Evolutionary conservation across 2,888 invertebrate genomes (phyloP), one percentile per base, ranked within the genome.

Genomic region (Xestia rhomboidea): DNA sequence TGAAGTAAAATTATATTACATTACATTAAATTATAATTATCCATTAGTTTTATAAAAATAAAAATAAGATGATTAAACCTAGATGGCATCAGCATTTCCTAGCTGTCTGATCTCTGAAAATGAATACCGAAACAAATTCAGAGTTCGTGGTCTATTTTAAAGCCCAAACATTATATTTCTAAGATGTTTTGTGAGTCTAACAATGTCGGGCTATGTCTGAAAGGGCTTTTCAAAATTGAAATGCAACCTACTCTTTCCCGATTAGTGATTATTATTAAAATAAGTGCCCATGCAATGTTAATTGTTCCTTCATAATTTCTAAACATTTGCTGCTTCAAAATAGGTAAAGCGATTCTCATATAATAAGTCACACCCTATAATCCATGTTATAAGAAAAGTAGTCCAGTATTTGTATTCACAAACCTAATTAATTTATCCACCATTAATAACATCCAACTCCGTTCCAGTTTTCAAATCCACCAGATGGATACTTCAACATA

Each of bases 401-500:
- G 21, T 21, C 10, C 4, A n/a, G 13, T n/a, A n/a, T 41, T 64
- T 41, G 15, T 64, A 64, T 64, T 41, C 1, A 41, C 41, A 41
- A 64, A 41, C 3, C 8, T 41, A n/a, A 64, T 64, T 41, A 64
- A 64, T 64, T 64, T 41, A 41, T 27, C 41, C 13, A 27, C n/a
- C 18, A 13, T 64, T 46, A 64, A 77, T 70, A 38, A 57, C 34
- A 46, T 44, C 21, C 18, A 54, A 63, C 51, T 27, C 21, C 8
- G 15, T 44, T 34, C 18, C 54, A 64, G 18, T 38, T 64, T 54
- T 69, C n/a, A 38, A n/a, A 34, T 60, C 51, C 24, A 51, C 18
- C 13, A 66, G 34, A 66, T 24, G 3, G 78, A 79, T 44, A 51
- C 44, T 21, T 62, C 60, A 54, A 62, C 44, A 60, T 38, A 30